phyloP scores from a whole-genome alignment of 1,140 invertebrate species.

The Anagrus nilaparvatae region DNA sequence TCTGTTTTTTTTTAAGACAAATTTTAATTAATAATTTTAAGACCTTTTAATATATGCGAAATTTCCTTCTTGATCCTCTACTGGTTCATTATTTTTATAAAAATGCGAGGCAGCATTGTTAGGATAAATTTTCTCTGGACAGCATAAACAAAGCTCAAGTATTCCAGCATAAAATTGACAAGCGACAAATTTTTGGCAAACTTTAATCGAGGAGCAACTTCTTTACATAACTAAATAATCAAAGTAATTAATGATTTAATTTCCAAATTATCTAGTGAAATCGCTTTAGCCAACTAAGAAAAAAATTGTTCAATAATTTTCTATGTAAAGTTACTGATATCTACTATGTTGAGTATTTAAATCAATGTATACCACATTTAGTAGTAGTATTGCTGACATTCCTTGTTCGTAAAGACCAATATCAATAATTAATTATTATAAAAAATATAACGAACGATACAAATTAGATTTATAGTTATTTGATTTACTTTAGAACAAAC shows the following conservation, averaged over 20 bases:
- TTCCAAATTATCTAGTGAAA: too few relatives aligned
- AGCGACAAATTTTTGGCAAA: conserved; percentile 67
- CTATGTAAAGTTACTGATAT: too few relatives aligned
- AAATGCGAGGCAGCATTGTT: conserved; percentile 80
- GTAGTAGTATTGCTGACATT: too few relatives aligned
- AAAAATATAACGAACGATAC: conserved; percentile 16
- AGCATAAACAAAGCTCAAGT: conserved; percentile 75
- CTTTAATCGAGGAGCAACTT: conserved; percentile 72
- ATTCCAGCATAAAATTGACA: conserved; percentile 79
- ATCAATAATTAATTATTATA: background rate
- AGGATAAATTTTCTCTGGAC: conserved; percentile 78
- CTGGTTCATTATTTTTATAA: conserved; percentile 75
- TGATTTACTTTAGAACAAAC: conserved; percentile 78
- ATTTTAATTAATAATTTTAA: too few relatives aligned
- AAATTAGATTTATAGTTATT: too few relatives aligned
- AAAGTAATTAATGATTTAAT: too few relatives aligned
- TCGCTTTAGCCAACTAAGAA: too few relatives aligned
- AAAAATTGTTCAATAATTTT: too few relatives aligned
- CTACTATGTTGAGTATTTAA: too few relatives aligned
- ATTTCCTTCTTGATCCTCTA: conserved; percentile 67
- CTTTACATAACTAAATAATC: conserved; percentile 65
- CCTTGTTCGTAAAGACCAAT: too few relatives aligned
- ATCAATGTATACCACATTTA: too few relatives aligned
- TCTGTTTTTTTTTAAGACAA: too few relatives aligned
- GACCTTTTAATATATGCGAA: conserved; percentile 57